phyloP scores from a whole-genome alignment of 1,140 invertebrate genomes.

The Phocides pigmalion region DNA sequence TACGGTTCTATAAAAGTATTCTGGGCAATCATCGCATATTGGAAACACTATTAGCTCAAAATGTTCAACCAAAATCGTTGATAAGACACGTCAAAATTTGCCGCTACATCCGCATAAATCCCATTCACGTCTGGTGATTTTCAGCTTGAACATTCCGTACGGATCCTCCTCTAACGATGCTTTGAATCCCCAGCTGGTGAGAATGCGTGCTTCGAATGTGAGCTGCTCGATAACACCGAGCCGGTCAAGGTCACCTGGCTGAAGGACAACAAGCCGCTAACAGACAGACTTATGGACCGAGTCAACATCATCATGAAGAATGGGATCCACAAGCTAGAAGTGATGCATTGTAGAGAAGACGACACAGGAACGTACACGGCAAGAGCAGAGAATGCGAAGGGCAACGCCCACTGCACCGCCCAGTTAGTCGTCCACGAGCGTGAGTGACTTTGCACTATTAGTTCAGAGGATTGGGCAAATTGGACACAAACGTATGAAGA shows the following conservation, averaged over 20 bases:
- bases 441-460: slow-evolving; percentile 80
- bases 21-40: slow-evolving; percentile 16
- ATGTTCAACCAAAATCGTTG: slow-evolving; percentile 13
- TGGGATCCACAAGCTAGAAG: slow-evolving; percentile 87
- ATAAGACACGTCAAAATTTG: slow-evolving; percentile 17
- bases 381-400: slow-evolving; percentile 92
- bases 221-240: slow-evolving; percentile 82
- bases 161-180: slow-evolving; percentile 56
- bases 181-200: slow-evolving; percentile 90
- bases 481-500: neutral
- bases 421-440: slow-evolving; percentile 93
- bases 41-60: neutral
- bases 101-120: neutral
- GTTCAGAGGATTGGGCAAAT: slow-evolving; percentile 34
- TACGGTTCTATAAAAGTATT: slow-evolving; percentile 45
- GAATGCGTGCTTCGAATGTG: slow-evolving; percentile 92
- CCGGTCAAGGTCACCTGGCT: slow-evolving; percentile 91
- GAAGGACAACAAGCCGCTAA: slow-evolving; percentile 94
- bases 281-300: slow-evolving; percentile 90
- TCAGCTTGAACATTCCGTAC: slow-evolving; percentile 47
- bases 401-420: slow-evolving; percentile 92
- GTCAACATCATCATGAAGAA: slow-evolving; percentile 86
- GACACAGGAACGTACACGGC: slow-evolving; percentile 97
- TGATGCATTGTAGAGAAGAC: slow-evolving; percentile 91
- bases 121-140: slow-evolving; percentile 1